Base-by-base conservation (phyloP, 2,888 invertebrate genomes). In the Brachylomia viminalis region DNA sequence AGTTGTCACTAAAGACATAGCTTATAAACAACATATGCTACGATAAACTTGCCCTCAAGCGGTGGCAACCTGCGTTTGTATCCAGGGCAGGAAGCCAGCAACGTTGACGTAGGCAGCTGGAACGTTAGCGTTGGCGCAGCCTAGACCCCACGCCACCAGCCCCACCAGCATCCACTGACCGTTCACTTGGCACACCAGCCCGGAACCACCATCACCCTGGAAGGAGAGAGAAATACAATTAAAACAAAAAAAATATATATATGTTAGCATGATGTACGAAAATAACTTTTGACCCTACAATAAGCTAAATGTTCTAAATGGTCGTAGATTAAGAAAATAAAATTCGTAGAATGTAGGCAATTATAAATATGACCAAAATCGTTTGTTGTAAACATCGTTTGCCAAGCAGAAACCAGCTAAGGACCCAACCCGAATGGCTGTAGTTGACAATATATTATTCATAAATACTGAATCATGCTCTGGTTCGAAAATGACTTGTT, bases 71-170 rank as follows among this genome's bases (percentile, higher is more conserved):
- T 96, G 96, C 71, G 93, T 94, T 86, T 97, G 97, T 92, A 98
- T 98, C 98, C 98, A 98, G 7, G 97, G 94, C 66, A 97, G 90
- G 84, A 97, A 97, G 42, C 97, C 97, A 11, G 97, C 97, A 3
- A 98, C 97, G 89, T 98, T 98, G 42, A 98, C 98, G 90, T 98
- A 98, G 33, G 98, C 98, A 0, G 98, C 98, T 0, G 98, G 98
- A 11, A 98, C 97, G 77, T 97, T 97, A 0, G 97, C 93, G 83
- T 94, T 96, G 0, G 98, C 98, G 85, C 98, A 98, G 66, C 97
- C 97, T 56, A 98, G 97, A 0, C 98, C 98, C 98, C 98, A 98
- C 42, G 98, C 94, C 23, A 98, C 98, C 80, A 98, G 92, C 0
- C 98, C 98, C 13, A 97, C 97, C 1, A 98, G 95, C 73, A 96